phyloP scores from a whole-genome alignment of 2,888 invertebrate species.

The Steromphala cineraria region DNA sequence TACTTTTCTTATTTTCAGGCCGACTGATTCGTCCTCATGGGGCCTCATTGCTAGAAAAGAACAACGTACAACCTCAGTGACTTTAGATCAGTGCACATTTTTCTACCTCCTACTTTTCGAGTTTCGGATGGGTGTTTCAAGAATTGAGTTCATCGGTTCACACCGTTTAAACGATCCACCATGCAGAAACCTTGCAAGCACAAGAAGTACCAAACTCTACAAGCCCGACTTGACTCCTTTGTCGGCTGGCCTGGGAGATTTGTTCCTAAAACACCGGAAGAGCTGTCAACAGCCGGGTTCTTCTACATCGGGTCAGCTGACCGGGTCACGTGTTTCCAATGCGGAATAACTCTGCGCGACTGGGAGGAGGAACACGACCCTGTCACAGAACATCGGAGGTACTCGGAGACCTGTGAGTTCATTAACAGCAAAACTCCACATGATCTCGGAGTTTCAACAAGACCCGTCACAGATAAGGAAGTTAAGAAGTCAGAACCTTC shows the following conservation, averaged over 20 bases:
- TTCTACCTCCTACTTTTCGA: too few relatives aligned
- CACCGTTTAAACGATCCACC: too few relatives aligned
- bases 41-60: too few relatives aligned
- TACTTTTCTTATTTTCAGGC: too few relatives aligned
- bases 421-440: background rate
- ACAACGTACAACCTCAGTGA: too few relatives aligned
- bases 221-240: background rate
- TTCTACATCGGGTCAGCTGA: slow-evolving; percentile 22
- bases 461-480: too few relatives aligned
- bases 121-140: too few relatives aligned
- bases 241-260: background rate
- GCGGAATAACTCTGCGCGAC: slow-evolving; percentile 20
- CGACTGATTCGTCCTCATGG: too few relatives aligned
- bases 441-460: background rate
- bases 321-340: slow-evolving; percentile 20
- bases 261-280: background rate
- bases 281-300: slow-evolving; percentile 2
- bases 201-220: background rate
- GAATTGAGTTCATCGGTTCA: too few relatives aligned
- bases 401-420: background rate
- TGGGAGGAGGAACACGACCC: slow-evolving; percentile 20
- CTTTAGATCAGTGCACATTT: too few relatives aligned
- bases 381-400: background rate
- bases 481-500: too few relatives aligned
- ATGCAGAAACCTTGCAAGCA: background rate